Percentiles rank a stretch among this genome's conserved stretches.
phyloP scores from a whole-genome alignment of 2,888 invertebrate species.

The Slavum lentiscoides region DNA sequence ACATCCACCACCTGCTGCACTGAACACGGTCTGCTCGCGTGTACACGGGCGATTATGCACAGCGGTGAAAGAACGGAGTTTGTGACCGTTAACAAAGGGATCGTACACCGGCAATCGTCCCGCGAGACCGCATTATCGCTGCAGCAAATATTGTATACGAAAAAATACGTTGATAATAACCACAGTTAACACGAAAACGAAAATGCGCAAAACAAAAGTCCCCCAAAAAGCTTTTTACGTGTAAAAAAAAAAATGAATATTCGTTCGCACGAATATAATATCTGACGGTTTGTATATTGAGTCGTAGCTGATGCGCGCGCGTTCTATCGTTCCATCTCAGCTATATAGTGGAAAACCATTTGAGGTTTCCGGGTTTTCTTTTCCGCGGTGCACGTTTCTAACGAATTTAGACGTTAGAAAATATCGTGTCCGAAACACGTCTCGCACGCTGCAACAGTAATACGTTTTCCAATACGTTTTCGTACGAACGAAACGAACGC shows the following conservation, averaged over 20 bases:
- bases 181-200: neutral
- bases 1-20: neutral
- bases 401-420: no score
- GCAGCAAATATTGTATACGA: neutral
- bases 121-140: conserved; percentile 2
- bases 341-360: no score
- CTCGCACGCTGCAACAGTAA: no score
- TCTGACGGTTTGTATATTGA: no score
- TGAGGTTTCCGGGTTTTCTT: no score
- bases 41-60: neutral
- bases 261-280: neutral
- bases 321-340: no score
- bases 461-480: no score
- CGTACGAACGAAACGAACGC: no score
- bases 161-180: neutral
- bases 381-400: no score
- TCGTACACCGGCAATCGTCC: conserved; percentile 17
- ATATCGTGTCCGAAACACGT: no score
- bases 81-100: conserved; percentile 24
- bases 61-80: conserved; percentile 20
- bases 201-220: neutral
- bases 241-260: neutral
- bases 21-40: neutral
- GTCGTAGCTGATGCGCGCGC: no score
- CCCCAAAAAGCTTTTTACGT: neutral